phyloP scores from a whole-genome alignment of 2,113 vertebrate genomes.

The Leptosomus discolor region DNA sequence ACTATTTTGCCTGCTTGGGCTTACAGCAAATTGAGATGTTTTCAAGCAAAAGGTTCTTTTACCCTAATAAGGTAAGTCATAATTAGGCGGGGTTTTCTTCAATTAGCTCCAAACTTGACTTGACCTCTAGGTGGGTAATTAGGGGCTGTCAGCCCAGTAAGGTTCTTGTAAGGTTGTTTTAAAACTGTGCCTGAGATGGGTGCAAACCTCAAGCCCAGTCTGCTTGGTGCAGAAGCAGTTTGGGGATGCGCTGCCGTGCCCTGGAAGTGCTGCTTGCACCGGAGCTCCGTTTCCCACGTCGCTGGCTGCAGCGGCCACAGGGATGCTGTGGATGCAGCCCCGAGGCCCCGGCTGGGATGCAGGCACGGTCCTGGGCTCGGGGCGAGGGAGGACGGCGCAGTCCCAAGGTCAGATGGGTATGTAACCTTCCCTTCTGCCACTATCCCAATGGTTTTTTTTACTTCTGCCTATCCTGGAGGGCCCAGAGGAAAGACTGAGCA shows the following conservation, averaged over 20 bases:
- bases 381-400: accelerated
- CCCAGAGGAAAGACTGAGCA: neutral
- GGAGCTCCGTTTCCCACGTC: accelerated
- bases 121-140: neutral
- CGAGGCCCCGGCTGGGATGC: accelerated
- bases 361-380: neutral
- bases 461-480: neutral
- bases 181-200: neutral
- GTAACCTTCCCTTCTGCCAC: neutral
- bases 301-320: neutral
- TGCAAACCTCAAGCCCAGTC: accelerated
- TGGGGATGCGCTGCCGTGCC: neutral
- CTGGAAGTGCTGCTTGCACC: accelerated
- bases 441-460: accelerated
- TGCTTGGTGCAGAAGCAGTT: neutral
- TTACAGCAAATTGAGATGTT: neutral
- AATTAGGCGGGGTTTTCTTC: neutral
- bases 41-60: neutral
- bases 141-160: neutral
- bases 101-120: neutral
- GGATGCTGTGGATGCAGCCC: neutral
- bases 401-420: neutral
- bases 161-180: neutral
- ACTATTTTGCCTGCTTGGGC: neutral
- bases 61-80: neutral